Base-by-base conservation (phyloP, 2,113 vertebrate genomes). In the Melanotaenia duboulayi region DNA sequence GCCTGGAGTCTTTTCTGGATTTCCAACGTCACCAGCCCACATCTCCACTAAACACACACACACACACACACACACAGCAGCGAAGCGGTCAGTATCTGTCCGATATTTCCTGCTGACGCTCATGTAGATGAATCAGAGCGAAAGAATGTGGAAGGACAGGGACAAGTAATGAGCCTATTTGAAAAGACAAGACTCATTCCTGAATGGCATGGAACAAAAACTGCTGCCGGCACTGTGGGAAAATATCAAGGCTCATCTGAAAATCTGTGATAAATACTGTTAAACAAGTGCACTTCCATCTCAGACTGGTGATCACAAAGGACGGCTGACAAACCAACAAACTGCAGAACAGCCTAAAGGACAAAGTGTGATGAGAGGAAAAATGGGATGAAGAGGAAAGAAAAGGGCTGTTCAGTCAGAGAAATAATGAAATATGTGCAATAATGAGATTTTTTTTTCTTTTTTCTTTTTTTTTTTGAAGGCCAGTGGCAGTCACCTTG, bases 121-220 rank as follows among this genome's bases (percentile, higher is more conserved):
- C 84, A 73, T 64, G 39, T 46, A 50, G 82, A 84, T 89, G 81
- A 89, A 82, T 82, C 76, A 76, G 71, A 87, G 78, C 65, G 51
- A 71, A 46, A 65, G 60, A 17, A 85, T 51, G 46, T 39, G 57
- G 49, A 76, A 76, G 69, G 82, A 86, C 65, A 0, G 60, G 32
- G 61, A 72, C 76, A 72, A 81, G 78, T 63, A 65, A 82, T 61
- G 23, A 59, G 70, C 68, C 63, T 28, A 59, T 76, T 51, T 57
- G 71, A 74, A n/a, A 13, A 23, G 74, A 82, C 76, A 64, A 28
- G 56, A n/a, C 46, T 52, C 22, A 11, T 25, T 14, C 20, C 11
- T 40, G 11, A 67, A 52, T 9, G 4, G 55, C 63, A n/a, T 62
- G 24, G 56, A 80, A 79, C 50, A 73, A 65, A 81, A 73, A 50